Percentiles rank a stretch among this genome's conserved stretches.
Evolutionary conservation across 2,113 vertebrate species (phyloP).

Genomic region (Raphicerus campestris): DNA sequence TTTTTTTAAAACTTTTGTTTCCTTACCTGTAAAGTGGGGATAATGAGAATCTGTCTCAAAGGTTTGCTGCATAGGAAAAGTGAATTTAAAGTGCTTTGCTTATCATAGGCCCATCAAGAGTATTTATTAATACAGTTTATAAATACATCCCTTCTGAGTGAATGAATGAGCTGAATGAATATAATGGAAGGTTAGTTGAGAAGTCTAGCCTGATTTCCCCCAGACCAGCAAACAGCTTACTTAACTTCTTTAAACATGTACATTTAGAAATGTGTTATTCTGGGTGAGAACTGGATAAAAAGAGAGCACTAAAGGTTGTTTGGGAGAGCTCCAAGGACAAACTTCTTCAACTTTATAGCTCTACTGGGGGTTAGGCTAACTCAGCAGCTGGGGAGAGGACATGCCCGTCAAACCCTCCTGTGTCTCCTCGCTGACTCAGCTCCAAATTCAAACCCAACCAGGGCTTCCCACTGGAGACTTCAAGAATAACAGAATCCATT

Average conservation of each 20-base stretch:
- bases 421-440: not conserved
- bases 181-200: not conserved
- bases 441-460: not conserved
- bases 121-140: not conserved
- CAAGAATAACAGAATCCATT: not conserved
- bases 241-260: not conserved
- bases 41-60: not conserved
- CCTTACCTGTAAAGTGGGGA: not conserved
- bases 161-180: not conserved
- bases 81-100: not conserved
- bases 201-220: not conserved
- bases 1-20: not conserved
- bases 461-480: not conserved
- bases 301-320: not conserved
- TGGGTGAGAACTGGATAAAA: not conserved
- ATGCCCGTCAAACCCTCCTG: not conserved
- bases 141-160: not conserved
- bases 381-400: not conserved
- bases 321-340: not conserved
- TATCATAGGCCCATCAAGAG: not conserved
- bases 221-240: not conserved
- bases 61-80: not conserved
- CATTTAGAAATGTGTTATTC: conserved; percentile 9
- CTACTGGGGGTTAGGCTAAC: not conserved
- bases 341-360: not conserved